A percentile compares a stretch with the other conserved stretches of the same genome.
Conservation (phyloP, 1,140 invertebrate species). For the Dermatophagoides farinae region DNA sequence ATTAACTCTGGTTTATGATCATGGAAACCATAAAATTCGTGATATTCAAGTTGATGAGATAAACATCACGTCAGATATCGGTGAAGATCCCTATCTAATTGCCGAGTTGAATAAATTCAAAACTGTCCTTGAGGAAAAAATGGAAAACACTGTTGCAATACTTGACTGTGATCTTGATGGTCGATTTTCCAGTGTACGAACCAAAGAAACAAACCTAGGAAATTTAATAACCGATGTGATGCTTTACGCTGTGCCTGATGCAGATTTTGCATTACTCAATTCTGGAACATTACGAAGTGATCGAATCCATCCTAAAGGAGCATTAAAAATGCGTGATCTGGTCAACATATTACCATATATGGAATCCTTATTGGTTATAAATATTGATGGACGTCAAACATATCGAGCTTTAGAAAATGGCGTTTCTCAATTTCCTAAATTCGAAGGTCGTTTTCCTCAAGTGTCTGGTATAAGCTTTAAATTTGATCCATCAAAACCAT, state of each 20-base stretch:
- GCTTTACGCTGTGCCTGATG: conserved; percentile 44
- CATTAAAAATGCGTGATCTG: conserved; percentile 59
- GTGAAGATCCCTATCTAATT: conserved; percentile 49
- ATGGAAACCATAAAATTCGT: conserved; percentile 19
- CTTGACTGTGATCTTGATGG: conserved; percentile 65
- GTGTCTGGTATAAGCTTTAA: conserved; percentile 59
- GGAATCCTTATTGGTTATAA: conserved; percentile 54
- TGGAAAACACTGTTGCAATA: conserved; percentile 56
- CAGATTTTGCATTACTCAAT: conserved; percentile 62
- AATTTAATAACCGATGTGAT: conserved; percentile 77
- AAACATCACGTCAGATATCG: conserved; percentile 40
- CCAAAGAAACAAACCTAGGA: conserved; percentile 60
- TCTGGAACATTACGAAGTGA: conserved; percentile 67
- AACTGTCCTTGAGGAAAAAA: conserved; percentile 50
- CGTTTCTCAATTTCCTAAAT: conserved; percentile 48
- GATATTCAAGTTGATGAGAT: conserved; percentile 45
- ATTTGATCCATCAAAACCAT: conserved; percentile 48
- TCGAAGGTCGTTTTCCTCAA: conserved; percentile 61
- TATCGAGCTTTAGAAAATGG: conserved; percentile 57
- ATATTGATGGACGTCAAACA: conserved; percentile 38
- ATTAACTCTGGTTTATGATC: conserved; percentile 42
- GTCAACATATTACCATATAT: conserved; percentile 60
- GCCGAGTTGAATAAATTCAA: conserved; percentile 46
- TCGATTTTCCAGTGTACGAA: conserved; percentile 51
- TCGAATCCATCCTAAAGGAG: conserved; percentile 46